These are phyloP conservation scores for Gorsachius magnificus DNA, from an alignment of 2,797 vertebrate species.

Conservation along the genomic window DNA sequence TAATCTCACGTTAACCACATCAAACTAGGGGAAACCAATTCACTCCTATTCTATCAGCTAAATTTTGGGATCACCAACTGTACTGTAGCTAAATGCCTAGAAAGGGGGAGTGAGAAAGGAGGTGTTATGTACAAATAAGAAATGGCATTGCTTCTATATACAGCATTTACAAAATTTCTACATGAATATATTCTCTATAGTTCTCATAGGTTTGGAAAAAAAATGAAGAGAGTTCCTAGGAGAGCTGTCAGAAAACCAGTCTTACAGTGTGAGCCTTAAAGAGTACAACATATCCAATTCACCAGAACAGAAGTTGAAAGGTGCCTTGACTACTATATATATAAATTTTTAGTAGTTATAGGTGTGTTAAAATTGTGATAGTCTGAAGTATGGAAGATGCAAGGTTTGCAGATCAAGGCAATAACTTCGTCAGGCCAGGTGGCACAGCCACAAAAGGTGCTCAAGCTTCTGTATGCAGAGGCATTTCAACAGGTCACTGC, in stretches of 20 bases:
- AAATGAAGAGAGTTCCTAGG: not conserved
- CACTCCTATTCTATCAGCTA: not conserved
- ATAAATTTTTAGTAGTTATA: not conserved
- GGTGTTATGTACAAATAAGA: not conserved
- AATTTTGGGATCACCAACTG: not conserved
- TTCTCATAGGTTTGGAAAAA: not conserved
- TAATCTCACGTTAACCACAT: not conserved
- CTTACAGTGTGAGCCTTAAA: conserved; percentile 55
- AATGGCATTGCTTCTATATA: not conserved
- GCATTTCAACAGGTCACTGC: not conserved
- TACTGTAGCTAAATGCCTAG: not conserved
- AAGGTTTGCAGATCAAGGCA: not conserved
- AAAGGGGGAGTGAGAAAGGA: not conserved
- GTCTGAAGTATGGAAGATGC: not conserved
- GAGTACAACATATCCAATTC: not conserved
- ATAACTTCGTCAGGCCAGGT: not conserved
- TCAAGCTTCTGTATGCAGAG: not conserved
- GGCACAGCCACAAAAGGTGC: not conserved
- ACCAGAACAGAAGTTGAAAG: not conserved
- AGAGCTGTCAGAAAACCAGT: conserved; percentile 49
- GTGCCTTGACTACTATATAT: not conserved
- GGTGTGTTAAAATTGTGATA: not conserved
- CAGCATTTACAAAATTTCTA: conserved; percentile 3
- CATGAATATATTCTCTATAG: not conserved
- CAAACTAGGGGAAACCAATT: not conserved